Evolutionary conservation across 1,140 invertebrate genomes (phyloP).

Genomic region (Atta colombica): DNA sequence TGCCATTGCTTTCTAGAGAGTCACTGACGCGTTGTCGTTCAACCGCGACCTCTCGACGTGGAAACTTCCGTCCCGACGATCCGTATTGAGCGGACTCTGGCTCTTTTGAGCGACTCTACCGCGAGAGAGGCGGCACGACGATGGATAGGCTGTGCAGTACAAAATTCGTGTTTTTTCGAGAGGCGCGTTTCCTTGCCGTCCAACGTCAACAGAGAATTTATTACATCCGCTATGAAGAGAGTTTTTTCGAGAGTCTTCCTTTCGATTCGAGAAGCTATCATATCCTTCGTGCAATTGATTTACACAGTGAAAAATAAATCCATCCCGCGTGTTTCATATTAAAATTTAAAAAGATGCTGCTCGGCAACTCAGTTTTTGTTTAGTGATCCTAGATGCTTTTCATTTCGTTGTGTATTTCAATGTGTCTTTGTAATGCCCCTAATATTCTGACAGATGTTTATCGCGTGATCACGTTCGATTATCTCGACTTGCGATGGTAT

Average conservation of each 20-base stretch:
- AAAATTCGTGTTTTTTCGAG: slow-evolving; percentile 40
- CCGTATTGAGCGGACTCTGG: slow-evolving; percentile 54
- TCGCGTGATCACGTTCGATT: slow-evolving; percentile 28
- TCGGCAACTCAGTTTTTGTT: slow-evolving; percentile 18
- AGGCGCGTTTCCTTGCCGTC: background rate
- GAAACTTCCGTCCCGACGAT: slow-evolving; percentile 67
- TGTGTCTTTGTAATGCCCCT: slow-evolving; percentile 29
- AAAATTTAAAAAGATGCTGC: slow-evolving; percentile 27
- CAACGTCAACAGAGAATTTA: slow-evolving; percentile 61
- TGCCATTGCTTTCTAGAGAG: slow-evolving; percentile 27
- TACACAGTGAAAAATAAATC: slow-evolving; percentile 36
- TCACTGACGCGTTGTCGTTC: slow-evolving; percentile 43
- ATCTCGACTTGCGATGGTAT: background rate
- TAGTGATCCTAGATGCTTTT: slow-evolving; percentile 23
- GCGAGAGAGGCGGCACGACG: slow-evolving; percentile 14
- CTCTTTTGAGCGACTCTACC: slow-evolving; percentile 54
- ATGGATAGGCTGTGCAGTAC: slow-evolving; percentile 18
- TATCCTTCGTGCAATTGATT: slow-evolving; percentile 41
- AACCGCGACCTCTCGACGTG: slow-evolving; percentile 62
- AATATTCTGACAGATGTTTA: slow-evolving; percentile 1
- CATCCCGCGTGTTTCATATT: background rate
- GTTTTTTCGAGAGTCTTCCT: slow-evolving; percentile 2
- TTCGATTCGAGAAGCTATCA: slow-evolving; percentile 20
- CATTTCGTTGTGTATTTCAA: slow-evolving; percentile 43
- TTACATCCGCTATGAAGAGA: slow-evolving; percentile 15